Conservation (phyloP, 2,797 vertebrate species). For the Stomatorhinus walkeri region DNA sequence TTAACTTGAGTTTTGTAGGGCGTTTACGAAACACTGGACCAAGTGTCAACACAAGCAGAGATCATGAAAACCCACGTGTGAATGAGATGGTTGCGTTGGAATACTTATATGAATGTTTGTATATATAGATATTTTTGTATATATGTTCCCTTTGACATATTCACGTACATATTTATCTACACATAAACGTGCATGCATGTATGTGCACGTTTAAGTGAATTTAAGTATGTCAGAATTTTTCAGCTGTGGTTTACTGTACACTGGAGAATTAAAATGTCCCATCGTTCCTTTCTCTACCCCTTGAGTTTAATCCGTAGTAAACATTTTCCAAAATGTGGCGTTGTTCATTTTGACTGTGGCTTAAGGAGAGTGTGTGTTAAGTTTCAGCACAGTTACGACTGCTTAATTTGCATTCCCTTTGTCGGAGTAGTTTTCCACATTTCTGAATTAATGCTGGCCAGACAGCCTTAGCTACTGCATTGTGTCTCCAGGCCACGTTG, state of each 20-base stretch:
- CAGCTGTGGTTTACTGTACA: constrained; percentile 10
- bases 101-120: neutral
- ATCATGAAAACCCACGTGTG: neutral
- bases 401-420: neutral
- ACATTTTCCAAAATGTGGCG: neutral
- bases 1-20: neutral
- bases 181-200: neutral
- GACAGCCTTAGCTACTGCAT: neutral
- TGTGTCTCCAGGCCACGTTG: neutral
- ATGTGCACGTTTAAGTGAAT: neutral
- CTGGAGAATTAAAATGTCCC: constrained; percentile 1
- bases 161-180: neutral
- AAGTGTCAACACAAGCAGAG: neutral
- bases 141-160: neutral
- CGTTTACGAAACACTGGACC: neutral
- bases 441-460: neutral
- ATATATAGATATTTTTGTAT: constrained; percentile 19
- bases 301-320: constrained; percentile 12
- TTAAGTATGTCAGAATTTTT: neutral
- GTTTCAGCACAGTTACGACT: neutral
- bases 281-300: neutral
- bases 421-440: neutral
- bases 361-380: neutral
- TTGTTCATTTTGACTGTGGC: neutral
- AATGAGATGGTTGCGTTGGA: neutral